phyloP scores from a whole-genome alignment of 2,888 invertebrate genomes.

The Trissolcus brochymenae region DNA sequence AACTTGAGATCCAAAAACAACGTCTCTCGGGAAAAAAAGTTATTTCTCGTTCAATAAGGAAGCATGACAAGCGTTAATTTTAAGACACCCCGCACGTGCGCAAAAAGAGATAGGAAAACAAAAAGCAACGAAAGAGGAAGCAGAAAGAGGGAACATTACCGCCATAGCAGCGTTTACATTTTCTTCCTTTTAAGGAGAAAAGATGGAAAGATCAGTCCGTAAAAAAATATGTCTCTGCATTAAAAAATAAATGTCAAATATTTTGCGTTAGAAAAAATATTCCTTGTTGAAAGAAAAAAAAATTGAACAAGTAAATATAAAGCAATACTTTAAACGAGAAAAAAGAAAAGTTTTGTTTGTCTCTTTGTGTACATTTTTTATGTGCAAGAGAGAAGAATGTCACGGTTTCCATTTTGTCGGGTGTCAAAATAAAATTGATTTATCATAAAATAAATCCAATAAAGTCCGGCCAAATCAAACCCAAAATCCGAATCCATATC shows the following conservation, averaged over 20 bases:
- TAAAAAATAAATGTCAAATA: no score
- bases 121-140: conserved; percentile 2
- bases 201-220: neutral
- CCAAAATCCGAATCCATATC: conserved; percentile 20
- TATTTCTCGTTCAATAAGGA: conserved; percentile 51
- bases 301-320: no score
- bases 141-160: neutral
- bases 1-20: conserved; percentile 18
- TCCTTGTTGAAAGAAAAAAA: no score
- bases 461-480: conserved; percentile 13
- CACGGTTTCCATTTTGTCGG: neutral
- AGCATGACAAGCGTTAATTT: conserved; percentile 56
- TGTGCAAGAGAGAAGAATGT: no score
- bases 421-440: conserved; percentile 22
- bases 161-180: conserved; percentile 3
- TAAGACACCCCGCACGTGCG: conserved; percentile 44
- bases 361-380: no score
- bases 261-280: no score
- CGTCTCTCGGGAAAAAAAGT: conserved; percentile 47
- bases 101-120: conserved; percentile 10
- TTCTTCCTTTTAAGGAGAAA: conserved; percentile 1
- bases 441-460: conserved; percentile 24
- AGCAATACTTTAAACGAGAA: no score
- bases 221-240: no score
- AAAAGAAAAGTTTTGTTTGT: no score